A percentile compares a stretch with the other conserved stretches of the same genome.
Evolutionary conservation across 2,113 vertebrate genomes (phyloP).

Genomic region (Entomyzon cyanotis): DNA sequence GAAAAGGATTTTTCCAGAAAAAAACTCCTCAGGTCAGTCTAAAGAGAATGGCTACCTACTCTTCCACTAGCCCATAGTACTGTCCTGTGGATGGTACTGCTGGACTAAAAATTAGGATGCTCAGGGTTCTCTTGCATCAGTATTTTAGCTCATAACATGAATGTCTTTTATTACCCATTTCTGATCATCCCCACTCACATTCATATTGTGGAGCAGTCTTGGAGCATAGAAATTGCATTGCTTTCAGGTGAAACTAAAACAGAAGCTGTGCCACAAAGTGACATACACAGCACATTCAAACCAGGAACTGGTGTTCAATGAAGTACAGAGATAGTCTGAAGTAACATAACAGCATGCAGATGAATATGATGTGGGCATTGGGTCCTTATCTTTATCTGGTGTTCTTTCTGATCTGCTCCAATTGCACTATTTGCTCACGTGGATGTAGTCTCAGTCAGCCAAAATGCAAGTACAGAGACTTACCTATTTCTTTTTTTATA

Average conservation of each 20-base stretch:
- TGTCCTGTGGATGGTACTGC: background rate
- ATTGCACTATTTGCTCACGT: background rate
- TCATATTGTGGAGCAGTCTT: background rate
- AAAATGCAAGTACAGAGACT: background rate
- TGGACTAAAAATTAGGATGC: background rate
- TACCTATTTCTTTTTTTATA: background rate
- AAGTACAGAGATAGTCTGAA: background rate
- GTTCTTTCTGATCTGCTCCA: background rate
- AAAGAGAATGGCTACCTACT: background rate
- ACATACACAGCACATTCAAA: background rate
- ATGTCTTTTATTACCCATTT: background rate
- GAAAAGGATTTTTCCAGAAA: background rate
- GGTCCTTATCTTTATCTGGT: background rate
- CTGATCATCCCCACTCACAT: background rate
- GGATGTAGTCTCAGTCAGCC: background rate
- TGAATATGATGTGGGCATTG: background rate
- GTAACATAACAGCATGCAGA: background rate
- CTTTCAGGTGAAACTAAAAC: background rate
- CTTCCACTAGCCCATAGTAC: background rate
- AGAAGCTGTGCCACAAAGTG: background rate
- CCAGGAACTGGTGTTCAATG: background rate
- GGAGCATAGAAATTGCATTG: background rate
- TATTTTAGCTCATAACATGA: background rate
- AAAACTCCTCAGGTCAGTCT: background rate
- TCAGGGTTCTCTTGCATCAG: background rate